Percentiles rank a stretch among this genome's conserved stretches.
Conservation (phyloP, 30 jellyfish, hydroid and myxozoan genomes). For the Chrysaora quinquecirrha region DNA sequence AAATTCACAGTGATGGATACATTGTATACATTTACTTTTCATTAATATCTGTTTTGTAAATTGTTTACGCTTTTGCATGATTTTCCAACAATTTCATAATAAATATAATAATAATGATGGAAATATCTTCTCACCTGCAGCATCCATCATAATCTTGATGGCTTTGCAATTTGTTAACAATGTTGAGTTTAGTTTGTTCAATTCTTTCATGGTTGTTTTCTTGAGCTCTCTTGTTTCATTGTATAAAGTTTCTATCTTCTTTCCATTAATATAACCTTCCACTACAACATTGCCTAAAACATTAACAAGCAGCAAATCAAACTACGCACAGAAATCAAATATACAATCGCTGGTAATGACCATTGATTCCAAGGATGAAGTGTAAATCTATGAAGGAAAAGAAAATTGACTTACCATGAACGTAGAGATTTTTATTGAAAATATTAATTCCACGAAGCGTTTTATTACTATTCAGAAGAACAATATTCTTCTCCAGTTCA, state of each 20-base stretch:
- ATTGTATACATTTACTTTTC: too few relatives aligned
- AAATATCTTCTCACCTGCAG: conserved; percentile 33
- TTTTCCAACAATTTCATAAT: not conserved
- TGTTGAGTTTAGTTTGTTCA: conserved; percentile 14
- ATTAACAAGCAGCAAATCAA: not conserved
- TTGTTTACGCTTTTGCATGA: not conserved
- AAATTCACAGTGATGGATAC: too few relatives aligned
- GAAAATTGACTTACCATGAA: conserved; percentile 36
- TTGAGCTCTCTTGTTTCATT: conserved; percentile 15
- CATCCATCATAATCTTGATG: conserved; percentile 12
- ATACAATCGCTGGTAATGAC: not conserved
- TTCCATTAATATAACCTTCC: conserved; percentile 56
- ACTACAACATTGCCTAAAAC: conserved; percentile 34
- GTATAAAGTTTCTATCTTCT: conserved; percentile 12
- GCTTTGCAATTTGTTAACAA: conserved; percentile 27
- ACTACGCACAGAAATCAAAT: not conserved
- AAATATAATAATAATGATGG: not conserved
- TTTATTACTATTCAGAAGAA: conserved; percentile 21
- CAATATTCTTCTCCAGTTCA: conserved; percentile 29
- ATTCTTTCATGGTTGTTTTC: not conserved
- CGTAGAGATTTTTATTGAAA: conserved; percentile 29
- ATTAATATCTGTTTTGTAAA: not conserved
- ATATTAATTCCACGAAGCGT: conserved; percentile 33
- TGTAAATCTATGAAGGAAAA: not conserved
- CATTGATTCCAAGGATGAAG: not conserved